These are phyloP conservation scores for Agrochola circellaris DNA, from an alignment of 2,888 invertebrate genomes.

Conservation along the genomic window DNA sequence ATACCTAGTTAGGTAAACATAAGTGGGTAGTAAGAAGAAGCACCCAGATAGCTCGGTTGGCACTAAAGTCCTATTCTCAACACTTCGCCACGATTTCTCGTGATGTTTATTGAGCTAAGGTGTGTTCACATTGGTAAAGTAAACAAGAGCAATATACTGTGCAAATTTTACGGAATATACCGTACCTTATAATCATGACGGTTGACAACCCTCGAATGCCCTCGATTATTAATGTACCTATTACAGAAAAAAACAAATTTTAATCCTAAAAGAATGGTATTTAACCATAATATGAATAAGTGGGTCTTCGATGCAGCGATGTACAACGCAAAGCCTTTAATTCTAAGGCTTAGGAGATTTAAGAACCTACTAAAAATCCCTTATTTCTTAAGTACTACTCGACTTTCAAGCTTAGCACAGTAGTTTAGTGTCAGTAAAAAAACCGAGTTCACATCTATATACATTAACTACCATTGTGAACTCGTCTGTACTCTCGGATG, in stretches of 20 bases:
- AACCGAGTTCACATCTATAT: slow-evolving; percentile 5
- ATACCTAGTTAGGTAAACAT: background rate
- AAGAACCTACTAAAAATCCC: background rate
- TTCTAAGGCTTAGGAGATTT: background rate
- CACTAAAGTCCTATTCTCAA: slow-evolving; percentile 40
- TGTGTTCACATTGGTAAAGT: slow-evolving; percentile 15
- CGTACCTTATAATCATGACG: background rate
- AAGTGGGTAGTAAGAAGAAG: slow-evolving; percentile 46
- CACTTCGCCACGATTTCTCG: slow-evolving; percentile 76
- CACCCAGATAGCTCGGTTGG: slow-evolving; percentile 32
- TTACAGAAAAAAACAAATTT: too few relatives aligned
- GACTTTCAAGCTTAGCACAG: background rate
- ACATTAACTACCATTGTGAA: slow-evolving; percentile 15
- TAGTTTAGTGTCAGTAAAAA: background rate
- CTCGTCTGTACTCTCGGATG: slow-evolving; percentile 62
- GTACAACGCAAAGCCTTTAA: background rate
- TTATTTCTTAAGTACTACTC: background rate
- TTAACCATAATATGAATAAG: background rate
- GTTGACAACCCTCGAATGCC: background rate
- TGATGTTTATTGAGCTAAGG: slow-evolving; percentile 63
- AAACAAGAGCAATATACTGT: background rate
- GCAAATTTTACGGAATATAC: background rate
- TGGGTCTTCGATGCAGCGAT: background rate
- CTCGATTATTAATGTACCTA: background rate
- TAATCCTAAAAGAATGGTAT: background rate